Evolutionary conservation across 2,888 invertebrate species (phyloP), one percentile per base, ranked within the genome.

Genomic region (Drosophila sordidapex): DNA sequence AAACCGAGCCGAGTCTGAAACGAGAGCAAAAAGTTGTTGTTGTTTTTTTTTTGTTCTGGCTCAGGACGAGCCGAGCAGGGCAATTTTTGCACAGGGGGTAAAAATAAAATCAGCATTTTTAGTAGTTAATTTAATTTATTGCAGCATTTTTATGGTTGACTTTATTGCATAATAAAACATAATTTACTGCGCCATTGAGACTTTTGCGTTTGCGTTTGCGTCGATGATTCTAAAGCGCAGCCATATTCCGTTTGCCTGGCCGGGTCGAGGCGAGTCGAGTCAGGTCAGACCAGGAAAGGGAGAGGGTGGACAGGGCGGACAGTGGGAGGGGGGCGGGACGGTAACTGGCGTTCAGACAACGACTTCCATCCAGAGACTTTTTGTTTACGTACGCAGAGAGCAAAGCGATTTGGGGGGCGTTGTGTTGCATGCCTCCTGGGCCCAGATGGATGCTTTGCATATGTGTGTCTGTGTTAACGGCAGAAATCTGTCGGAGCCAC

Each of bases 131-230:
- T 93, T 93, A 93, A 93, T 93, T 93, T 93, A 93, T 93, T 92
- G 92, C 92, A 90, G 91, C 92, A 92, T 93, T 93, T 93, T 93
- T 93, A 93, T 93, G 93, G 93, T 90, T 92, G 93, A 93, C 93
- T 93, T 93, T 93, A 93, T 93, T 93, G 93, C 93, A 93, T 92
- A 93, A 91, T 93, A 93, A 93, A 93, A 93, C 91, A 93, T 93
- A 93, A 93, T 93, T 93, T 93, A 93, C 91, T 91, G 92, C 92
- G 90, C 90, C 90, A 91, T 91, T 90, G 92, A 91, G 91, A 91
- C 90, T 87, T 83, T 84, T 87, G 87, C 84, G 87, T 84, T 85
- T 85, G 87, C 84, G 76, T 86, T 85, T 87, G 82, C 89, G 81
- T 87, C 88, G 85, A 86, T 88, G 82, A 82, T 86, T 83, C 87